Conservation (phyloP, 1,140 invertebrate species). For the Thaumetopoea pityocampa region DNA sequence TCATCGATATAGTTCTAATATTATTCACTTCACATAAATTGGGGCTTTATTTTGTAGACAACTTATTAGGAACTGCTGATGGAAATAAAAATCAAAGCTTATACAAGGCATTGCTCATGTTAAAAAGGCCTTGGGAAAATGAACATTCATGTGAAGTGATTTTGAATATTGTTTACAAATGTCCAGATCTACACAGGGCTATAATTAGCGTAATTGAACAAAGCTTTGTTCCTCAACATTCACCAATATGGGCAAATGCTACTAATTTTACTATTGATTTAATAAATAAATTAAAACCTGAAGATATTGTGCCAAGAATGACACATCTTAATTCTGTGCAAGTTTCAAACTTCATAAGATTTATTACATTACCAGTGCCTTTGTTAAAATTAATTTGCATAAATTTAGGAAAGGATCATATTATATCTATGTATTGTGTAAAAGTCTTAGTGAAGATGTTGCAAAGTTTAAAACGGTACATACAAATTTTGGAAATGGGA, state of each 20-base stretch:
- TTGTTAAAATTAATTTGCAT: constrained; percentile 67
- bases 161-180: constrained; percentile 79
- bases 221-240: constrained; percentile 77
- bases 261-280: constrained; percentile 76
- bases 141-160: constrained; percentile 80
- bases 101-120: constrained; percentile 78
- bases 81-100: constrained; percentile 79
- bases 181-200: constrained; percentile 83
- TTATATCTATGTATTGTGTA: constrained; percentile 68
- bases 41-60: constrained; percentile 82
- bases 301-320: constrained; percentile 53
- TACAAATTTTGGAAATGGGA: constrained; percentile 50
- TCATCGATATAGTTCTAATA: constrained; percentile 81
- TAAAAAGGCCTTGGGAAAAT: constrained; percentile 82
- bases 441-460: constrained; percentile 71
- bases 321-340: constrained; percentile 52
- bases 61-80: constrained; percentile 76
- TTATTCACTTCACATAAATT: constrained; percentile 83
- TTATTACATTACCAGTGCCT: constrained; percentile 69
- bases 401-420: constrained; percentile 58
- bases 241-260: constrained; percentile 77
- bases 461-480: constrained; percentile 58
- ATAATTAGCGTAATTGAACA: constrained; percentile 78
- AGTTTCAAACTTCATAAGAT: constrained; percentile 71
- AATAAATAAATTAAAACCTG: constrained; percentile 62